Conservation (phyloP, 2,888 invertebrate species). For the Acleris emargana region DNA sequence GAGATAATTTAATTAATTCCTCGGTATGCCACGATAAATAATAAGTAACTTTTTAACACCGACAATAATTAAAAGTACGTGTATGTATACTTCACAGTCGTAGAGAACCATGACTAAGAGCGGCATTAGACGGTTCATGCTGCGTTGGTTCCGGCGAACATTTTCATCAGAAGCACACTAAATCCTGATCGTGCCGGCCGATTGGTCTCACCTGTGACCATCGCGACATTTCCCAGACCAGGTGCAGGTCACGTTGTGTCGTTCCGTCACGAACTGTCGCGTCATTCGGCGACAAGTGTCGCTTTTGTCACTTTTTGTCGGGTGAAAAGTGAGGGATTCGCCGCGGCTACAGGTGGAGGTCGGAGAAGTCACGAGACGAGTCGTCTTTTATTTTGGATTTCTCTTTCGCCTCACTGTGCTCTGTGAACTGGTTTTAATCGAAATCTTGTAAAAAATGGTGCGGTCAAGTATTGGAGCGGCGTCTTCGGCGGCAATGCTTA, state of each 20-base stretch:
- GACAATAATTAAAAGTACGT: neutral
- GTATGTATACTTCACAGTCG: neutral
- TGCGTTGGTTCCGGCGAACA: conserved; percentile 27
- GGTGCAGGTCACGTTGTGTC: conserved; percentile 35
- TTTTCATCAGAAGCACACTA: conserved; percentile 29
- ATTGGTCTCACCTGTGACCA: conserved; percentile 36
- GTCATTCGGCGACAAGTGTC: conserved; percentile 39
- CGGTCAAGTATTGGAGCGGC: conserved; percentile 30
- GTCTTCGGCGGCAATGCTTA: conserved; percentile 10
- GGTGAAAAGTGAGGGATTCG: conserved; percentile 59
- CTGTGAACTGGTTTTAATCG: conserved; percentile 76
- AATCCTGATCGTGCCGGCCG: conserved; percentile 21
- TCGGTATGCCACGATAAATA: no score
- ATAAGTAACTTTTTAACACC: no score
- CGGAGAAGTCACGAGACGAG: conserved; percentile 47
- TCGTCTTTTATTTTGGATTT: conserved; percentile 36
- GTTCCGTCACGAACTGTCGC: conserved; percentile 38
- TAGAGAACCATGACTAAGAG: conserved; percentile 22
- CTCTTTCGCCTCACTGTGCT: conserved; percentile 55
- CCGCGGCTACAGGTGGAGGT: conserved; percentile 72
- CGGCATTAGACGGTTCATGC: conserved; percentile 23
- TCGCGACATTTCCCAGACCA: conserved; percentile 27
- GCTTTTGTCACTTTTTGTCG: conserved; percentile 50
- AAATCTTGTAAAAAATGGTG: conserved; percentile 63
- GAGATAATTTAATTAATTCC: no score